Percentiles rank a stretch among this genome's conserved stretches.
These are phyloP conservation scores for Bombus affinis DNA, from an alignment of 1,140 invertebrate genomes.

Conservation along the genomic window DNA sequence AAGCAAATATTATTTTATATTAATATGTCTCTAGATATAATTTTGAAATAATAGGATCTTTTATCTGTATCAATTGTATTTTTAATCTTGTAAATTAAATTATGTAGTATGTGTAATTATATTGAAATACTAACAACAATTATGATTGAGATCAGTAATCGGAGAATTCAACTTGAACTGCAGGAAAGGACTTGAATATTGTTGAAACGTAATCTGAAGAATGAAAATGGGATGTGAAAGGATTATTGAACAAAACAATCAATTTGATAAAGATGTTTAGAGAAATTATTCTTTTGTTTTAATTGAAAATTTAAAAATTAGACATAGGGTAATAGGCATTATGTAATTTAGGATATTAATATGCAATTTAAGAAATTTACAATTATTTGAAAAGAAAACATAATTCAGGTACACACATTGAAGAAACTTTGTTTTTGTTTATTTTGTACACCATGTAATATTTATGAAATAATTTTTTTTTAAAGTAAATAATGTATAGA, in stretches of 20 bases:
- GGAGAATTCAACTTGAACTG: conserved; percentile 41
- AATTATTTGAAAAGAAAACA: conserved; percentile 17
- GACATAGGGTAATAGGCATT: background rate
- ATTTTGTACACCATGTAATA: background rate
- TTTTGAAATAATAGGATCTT: background rate
- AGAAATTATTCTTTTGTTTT: conserved; percentile 3
- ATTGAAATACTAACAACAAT: conserved; percentile 44
- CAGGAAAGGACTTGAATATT: conserved; percentile 54
- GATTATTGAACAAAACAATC: conserved; percentile 26
- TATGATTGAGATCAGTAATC: conserved; percentile 49
- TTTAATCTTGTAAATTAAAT: conserved; percentile 38
- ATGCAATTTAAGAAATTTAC: background rate
- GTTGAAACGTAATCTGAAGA: conserved; percentile 51
- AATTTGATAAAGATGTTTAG: background rate
- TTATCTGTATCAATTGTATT: conserved; percentile 13
- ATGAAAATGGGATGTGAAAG: conserved; percentile 35
- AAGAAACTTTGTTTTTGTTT: background rate
- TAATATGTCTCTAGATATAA: conserved; percentile 4
- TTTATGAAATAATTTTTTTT: conserved; percentile 13
- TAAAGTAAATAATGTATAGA: conserved; percentile 5
- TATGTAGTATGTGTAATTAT: conserved; percentile 20
- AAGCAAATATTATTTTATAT: conserved; percentile 14
- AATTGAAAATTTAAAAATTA: background rate
- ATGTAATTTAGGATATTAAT: conserved; percentile 4
- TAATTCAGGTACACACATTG: conserved; percentile 22